Percentiles rank a stretch among this genome's conserved stretches.
Conservation (phyloP, 2,797 vertebrate species). For the Artibeus jamaicensis region DNA sequence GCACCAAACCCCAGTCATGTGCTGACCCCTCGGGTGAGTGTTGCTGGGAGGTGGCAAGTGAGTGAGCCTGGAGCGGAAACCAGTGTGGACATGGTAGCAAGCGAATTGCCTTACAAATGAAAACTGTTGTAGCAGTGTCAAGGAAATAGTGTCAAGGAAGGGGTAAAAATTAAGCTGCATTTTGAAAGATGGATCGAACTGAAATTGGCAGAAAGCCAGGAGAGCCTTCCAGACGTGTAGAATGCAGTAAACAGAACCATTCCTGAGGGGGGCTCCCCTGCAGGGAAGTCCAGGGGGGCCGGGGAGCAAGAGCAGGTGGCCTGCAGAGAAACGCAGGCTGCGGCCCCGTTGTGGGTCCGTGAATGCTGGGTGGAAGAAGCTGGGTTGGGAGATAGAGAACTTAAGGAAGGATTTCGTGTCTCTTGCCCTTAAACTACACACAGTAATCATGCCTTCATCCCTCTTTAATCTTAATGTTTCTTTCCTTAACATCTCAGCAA, state of each 20-base stretch:
- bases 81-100: not conserved
- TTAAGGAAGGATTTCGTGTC: not conserved
- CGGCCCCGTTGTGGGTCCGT: not conserved
- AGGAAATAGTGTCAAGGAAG: not conserved
- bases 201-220: not conserved
- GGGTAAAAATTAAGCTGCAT: not conserved
- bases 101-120: not conserved
- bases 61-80: not conserved
- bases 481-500: not conserved
- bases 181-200: not conserved
- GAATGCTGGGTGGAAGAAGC: not conserved
- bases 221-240: not conserved
- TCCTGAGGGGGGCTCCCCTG: not conserved
- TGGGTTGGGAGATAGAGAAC: not conserved
- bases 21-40: not conserved
- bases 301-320: not conserved
- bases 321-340: not conserved
- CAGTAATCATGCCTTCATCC: not conserved
- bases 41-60: accelerated
- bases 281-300: not conserved
- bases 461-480: not conserved
- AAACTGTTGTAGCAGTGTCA: not conserved
- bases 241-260: not conserved
- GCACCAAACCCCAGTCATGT: accelerated
- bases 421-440: not conserved